Evolutionary conservation across 2,113 vertebrate genomes (phyloP).

Genomic region (Indicator indicator): DNA sequence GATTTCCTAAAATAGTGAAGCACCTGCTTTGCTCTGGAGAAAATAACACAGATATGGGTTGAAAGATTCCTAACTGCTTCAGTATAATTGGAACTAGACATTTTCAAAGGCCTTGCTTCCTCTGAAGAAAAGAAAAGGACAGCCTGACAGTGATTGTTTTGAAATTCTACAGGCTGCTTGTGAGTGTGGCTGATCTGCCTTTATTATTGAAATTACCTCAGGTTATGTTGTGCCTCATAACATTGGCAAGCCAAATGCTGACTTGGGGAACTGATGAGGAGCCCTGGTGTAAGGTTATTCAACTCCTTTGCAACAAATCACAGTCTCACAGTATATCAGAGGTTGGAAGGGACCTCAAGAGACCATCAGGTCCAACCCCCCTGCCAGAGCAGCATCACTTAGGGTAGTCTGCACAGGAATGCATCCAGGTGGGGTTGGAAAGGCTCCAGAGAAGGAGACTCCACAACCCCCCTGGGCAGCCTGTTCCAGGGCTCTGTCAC

Average conservation of each 20-base stretch:
- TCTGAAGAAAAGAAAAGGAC: slow-evolving; percentile 50
- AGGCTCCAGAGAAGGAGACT: too few relatives aligned
- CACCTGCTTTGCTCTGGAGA: background rate
- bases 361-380: too few relatives aligned
- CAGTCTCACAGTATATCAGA: too few relatives aligned
- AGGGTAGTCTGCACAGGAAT: too few relatives aligned
- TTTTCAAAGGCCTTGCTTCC: slow-evolving; percentile 39
- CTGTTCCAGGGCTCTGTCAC: too few relatives aligned
- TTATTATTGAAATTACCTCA: slow-evolving; percentile 45
- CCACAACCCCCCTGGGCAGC: too few relatives aligned
- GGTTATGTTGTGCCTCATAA: slow-evolving; percentile 14
- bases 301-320: background rate
- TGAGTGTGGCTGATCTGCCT: slow-evolving; percentile 6
- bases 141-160: slow-evolving; percentile 30
- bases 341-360: too few relatives aligned
- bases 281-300: background rate
- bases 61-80: slow-evolving; percentile 14
- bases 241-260: background rate
- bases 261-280: background rate
- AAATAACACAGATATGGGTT: background rate
- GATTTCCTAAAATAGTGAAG: background rate
- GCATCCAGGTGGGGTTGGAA: too few relatives aligned
- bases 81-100: background rate
- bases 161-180: background rate
- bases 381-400: too few relatives aligned